A percentile compares a stretch with the other conserved stretches of the same genome.
phyloP scores from a whole-genome alignment of 2,797 vertebrate genomes.

The Distichodus sexfasciatus region DNA sequence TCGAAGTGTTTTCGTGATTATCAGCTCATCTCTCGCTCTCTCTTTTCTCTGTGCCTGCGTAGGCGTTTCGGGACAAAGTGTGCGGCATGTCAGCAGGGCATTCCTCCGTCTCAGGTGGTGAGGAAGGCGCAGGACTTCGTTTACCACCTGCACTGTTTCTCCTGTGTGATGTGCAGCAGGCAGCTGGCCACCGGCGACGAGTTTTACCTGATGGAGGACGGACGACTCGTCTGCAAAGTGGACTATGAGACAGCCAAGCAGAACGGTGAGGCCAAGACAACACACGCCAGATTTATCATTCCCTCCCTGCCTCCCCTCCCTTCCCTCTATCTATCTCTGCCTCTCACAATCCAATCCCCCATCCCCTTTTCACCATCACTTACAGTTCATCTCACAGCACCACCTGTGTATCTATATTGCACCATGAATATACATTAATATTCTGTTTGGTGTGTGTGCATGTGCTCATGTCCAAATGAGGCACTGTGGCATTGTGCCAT shows the following conservation, averaged over 20 bases:
- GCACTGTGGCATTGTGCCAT: too few species aligned
- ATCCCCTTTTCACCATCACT: too few species aligned
- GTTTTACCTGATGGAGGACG: constrained; percentile 99
- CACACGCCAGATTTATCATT: too few species aligned
- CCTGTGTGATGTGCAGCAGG: constrained; percentile 95
- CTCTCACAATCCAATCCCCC: too few species aligned
- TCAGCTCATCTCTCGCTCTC: neutral
- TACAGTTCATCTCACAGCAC: too few species aligned
- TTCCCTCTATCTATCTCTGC: too few species aligned
- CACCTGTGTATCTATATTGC: too few species aligned
- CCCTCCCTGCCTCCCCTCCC: too few species aligned
- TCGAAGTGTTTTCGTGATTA: too few species aligned
- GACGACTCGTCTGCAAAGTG: constrained; percentile 95
- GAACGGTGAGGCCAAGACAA: constrained; percentile 91
- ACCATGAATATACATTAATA: too few species aligned
- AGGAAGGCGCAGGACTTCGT: constrained; percentile 98
- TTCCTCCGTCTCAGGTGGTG: constrained; percentile 96
- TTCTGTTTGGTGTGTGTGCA: too few species aligned
- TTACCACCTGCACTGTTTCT: constrained; percentile 97
- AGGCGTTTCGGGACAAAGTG: constrained; percentile 98
- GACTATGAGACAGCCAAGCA: constrained; percentile 98
- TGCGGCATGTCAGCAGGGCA: constrained; percentile 96
- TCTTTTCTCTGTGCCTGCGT: constrained; percentile 45
- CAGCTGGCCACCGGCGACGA: constrained; percentile 96
- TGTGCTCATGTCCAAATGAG: too few species aligned